phyloP scores from a whole-genome alignment of 2,113 vertebrate genomes.

The Antennarius striatus region DNA sequence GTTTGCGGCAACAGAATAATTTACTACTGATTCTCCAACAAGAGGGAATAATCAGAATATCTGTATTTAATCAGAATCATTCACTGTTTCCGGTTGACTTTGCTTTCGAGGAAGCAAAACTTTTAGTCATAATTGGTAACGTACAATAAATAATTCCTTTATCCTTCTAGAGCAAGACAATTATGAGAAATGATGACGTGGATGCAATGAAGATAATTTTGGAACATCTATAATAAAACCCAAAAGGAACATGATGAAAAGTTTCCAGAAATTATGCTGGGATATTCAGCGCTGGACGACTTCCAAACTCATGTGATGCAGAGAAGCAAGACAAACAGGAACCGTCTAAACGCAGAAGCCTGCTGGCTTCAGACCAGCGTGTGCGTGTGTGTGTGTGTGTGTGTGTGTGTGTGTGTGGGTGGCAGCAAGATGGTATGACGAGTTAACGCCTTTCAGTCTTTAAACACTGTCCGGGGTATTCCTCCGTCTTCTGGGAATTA shows the following conservation, averaged over 20 bases:
- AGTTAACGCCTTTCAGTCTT: constrained; percentile 41
- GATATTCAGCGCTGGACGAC: constrained; percentile 39
- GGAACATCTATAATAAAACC: too few species aligned
- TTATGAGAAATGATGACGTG: not conserved
- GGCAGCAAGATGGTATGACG: constrained; percentile 43
- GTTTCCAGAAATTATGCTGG: constrained; percentile 23
- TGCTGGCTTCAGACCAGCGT: constrained; percentile 45
- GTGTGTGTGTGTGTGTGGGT: constrained; percentile 32
- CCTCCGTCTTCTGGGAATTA: constrained; percentile 47
- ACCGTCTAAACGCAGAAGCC: constrained; percentile 57
- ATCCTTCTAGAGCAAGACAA: not conserved
- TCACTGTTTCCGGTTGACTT: not conserved
- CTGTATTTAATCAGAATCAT: not conserved
- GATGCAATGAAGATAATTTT: too few species aligned
- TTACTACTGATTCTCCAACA: constrained; percentile 20
- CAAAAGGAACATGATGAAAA: not conserved
- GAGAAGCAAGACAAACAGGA: constrained; percentile 71
- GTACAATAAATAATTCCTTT: too few species aligned
- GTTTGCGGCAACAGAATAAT: constrained; percentile 64
- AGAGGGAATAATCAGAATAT: not conserved
- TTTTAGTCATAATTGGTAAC: too few species aligned
- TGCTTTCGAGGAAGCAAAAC: too few species aligned
- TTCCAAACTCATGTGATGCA: constrained; percentile 51
- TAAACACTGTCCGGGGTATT: constrained; percentile 39
- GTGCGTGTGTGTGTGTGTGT: constrained; percentile 41